phyloP scores from a whole-genome alignment of 2,113 vertebrate species.

The Syngnathus scovelli region DNA sequence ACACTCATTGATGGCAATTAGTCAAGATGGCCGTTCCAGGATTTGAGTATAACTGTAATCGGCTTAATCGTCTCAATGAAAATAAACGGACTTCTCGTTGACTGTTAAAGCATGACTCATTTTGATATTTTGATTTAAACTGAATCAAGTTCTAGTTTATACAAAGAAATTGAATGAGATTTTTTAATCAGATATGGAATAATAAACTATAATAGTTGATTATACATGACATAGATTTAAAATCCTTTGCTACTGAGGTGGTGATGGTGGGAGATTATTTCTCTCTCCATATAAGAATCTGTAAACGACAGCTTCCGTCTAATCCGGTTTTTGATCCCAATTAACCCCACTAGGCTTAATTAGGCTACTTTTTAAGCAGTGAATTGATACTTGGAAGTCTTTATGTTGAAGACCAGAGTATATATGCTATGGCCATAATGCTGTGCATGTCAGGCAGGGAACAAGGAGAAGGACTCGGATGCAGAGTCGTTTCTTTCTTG shows the following conservation, averaged over 20 bases:
- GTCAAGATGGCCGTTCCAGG: constrained; percentile 10
- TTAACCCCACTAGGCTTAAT: constrained; percentile 3
- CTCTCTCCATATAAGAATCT: constrained; percentile 3
- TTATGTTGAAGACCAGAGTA: constrained; percentile 46
- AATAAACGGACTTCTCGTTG: constrained; percentile 18
- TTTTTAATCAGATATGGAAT: not conserved
- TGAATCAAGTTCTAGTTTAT: not conserved
- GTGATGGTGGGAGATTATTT: not conserved
- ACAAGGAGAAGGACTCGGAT: too few relatives aligned
- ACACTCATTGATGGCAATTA: constrained; percentile 7
- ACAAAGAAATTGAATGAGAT: not conserved
- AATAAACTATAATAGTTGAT: not conserved
- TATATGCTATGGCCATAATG: constrained; percentile 32
- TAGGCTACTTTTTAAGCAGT: constrained; percentile 30
- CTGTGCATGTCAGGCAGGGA: too few relatives aligned
- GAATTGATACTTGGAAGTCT: constrained; percentile 59
- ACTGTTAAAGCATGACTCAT: constrained; percentile 26
- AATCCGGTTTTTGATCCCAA: constrained; percentile 52
- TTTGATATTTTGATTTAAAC: constrained; percentile 15
- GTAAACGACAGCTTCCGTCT: constrained; percentile 53
- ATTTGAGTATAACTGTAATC: constrained; percentile 40
- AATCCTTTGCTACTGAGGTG: not conserved
- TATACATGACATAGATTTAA: not conserved
- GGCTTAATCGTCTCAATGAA: constrained; percentile 30
- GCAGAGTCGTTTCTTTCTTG: too few relatives aligned